Base-by-base conservation (phyloP, 2,888 invertebrate genomes). In the Morpho deidamia region DNA sequence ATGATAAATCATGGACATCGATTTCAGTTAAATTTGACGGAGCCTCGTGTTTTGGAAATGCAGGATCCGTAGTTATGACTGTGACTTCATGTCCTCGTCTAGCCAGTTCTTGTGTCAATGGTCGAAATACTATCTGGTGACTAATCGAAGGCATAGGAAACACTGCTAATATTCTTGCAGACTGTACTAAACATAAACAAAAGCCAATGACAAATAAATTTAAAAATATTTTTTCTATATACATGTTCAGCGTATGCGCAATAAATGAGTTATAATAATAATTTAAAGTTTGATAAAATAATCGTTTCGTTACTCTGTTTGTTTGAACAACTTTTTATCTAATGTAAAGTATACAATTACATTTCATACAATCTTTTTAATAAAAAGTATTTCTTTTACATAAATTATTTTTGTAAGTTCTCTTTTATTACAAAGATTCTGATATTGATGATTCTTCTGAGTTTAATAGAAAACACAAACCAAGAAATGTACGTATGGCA, bases 81-180 rank as follows among this genome's bases (percentile, higher is more conserved):
- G 75, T 69, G 1, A 84, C 45, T 38, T 81, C 66, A 44, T 84
- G 83, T 3, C 83, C 83, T 3, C 72, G 65, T 45, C 62, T 63
- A 0, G 70, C 68, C n/a, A 85, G 58, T 14, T 72, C 75, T 7
- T 65, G 59, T 11, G 73, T 68, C 5, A 83, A 51, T 8, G 67
- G 61, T n/a, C 67, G 67, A 40, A 64, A 76, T 7, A 71, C 70
- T 1, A 76, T 53, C 55, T 79, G 77, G 45, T 81, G 81, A 55
- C 79, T 82, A 44, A 78, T 69, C 0, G 76, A 74, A 2, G 82
- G 72, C 3, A 67, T 63, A 1, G 81, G 69, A 38, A 76, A 65
- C 0, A 81, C 60, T 0, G 66, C 75, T 40, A 85, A 57, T 47
- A 85, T 83, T 50, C 67, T 71, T 4, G 76, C 74, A 1, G 74